phyloP scores from a whole-genome alignment of 2,888 invertebrate species.

The Clanis bilineata region DNA sequence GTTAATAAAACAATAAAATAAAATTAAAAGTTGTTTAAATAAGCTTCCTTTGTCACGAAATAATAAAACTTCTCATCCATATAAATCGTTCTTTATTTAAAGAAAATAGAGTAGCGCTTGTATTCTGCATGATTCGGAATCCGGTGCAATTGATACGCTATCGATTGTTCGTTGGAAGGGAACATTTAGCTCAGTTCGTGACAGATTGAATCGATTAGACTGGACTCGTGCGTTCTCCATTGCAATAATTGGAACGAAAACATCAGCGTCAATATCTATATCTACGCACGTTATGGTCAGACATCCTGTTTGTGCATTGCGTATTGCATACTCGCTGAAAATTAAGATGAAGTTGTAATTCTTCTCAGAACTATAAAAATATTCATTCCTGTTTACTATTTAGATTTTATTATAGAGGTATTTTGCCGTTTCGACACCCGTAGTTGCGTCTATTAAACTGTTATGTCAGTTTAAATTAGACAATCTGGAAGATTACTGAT shows the following conservation, averaged over 20 bases:
- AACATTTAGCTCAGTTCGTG: constrained; percentile 49
- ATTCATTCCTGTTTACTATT: too few species aligned
- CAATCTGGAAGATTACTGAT: too few species aligned
- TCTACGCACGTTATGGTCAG: not conserved
- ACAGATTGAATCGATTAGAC: constrained; percentile 40
- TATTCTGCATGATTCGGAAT: constrained; percentile 22
- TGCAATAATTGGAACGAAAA: constrained; percentile 17
- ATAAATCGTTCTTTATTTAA: not conserved
- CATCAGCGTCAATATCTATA: not conserved
- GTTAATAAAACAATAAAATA: not conserved
- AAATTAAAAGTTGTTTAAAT: not conserved
- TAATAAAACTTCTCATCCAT: not conserved
- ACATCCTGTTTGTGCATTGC: constrained; percentile 3
- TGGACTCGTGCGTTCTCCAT: constrained; percentile 14
- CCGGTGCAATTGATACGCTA: constrained; percentile 39
- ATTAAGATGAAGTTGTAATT: not conserved
- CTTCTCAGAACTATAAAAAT: not conserved
- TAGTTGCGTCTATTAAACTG: too few species aligned
- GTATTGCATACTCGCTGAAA: not conserved
- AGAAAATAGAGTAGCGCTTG: constrained; percentile 3
- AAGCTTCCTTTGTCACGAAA: not conserved
- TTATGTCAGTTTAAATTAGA: too few species aligned
- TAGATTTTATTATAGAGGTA: not conserved
- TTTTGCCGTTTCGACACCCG: not conserved
- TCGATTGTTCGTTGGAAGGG: constrained; percentile 46